Evolutionary conservation across 2,113 vertebrate species (phyloP), one percentile per base, ranked within the genome.

Genomic region (Enhydra lutris): DNA sequence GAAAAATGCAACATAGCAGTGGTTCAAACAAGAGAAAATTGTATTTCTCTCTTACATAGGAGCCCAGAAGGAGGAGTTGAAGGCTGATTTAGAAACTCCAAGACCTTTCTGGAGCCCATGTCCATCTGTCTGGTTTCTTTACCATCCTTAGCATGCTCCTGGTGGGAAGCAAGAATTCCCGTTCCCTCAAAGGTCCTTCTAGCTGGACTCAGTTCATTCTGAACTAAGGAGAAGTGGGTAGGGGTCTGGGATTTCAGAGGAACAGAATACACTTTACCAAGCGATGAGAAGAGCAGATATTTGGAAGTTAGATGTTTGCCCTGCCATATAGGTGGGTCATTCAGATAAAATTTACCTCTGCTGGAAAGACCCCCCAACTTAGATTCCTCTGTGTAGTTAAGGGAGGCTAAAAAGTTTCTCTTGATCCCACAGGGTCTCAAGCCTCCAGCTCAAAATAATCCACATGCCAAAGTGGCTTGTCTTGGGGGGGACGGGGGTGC

Each of bases 11-110:
- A 61, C 42, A 61, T 21, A 69, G 14, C 42, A 14, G 13, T 83
- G 39, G 7, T 86, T 80, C 89, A 79, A 84, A 97, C 31, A 73
- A 89, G 61, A 79, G 26, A 61, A 61, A 95, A 73, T 61, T 78
- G 74, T 86, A 29, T 89, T 93, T 84, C 23, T 95, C 42, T 67
- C 47, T 91, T n/a, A 80, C 4, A 11, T 18, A 34, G 55, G 69
- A 91, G 29, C 36, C 17, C 42, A 55, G 61, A 42, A 45, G 20
- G 59, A 87, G 57, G 65, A 76, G n/a, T 73, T 8, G 47, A 84
- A 29, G 31, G 14, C 61, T 45, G 21, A 71, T 69, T 47, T 36
- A 73, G 71, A 83, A 92, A 36, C 17, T 45, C 45, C 26, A 57
- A 9, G 36, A 50, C 11, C 71, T 85, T 67, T 47, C 8, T 34